Conservation (phyloP, 2,888 invertebrate species). For the Ophion slaviceki region DNA sequence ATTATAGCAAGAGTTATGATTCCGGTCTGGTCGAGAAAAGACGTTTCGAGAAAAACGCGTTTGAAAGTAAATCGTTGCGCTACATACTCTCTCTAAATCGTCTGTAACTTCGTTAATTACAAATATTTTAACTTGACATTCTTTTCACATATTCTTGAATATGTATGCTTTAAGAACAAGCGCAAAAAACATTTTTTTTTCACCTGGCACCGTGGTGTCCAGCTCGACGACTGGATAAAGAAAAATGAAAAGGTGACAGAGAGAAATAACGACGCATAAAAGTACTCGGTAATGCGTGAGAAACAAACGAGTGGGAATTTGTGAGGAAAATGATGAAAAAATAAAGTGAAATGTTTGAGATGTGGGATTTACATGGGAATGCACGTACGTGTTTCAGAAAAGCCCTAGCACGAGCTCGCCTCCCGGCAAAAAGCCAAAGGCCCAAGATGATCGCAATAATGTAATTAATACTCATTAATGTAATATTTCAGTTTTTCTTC, state of each 20-base stretch:
- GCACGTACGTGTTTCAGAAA: slow-evolving; percentile 83
- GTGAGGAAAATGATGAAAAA: slow-evolving; percentile 57
- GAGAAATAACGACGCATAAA: slow-evolving; percentile 20
- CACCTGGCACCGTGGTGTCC: no score
- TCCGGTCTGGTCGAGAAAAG: no score
- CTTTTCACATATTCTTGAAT: no score
- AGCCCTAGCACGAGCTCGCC: slow-evolving; percentile 82
- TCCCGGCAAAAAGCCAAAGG: slow-evolving; percentile 83
- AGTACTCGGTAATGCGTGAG: slow-evolving; percentile 33
- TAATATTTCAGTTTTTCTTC: slow-evolving; percentile 76
- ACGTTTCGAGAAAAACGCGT: no score
- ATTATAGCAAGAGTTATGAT: no score
- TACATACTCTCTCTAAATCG: no score
- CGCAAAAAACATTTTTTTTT: no score
- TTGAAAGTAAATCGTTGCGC: no score
- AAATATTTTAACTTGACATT: no score
- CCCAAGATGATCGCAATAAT: slow-evolving; percentile 82
- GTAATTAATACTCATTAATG: slow-evolving; percentile 83
- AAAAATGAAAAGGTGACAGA: slow-evolving; percentile 32
- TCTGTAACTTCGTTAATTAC: no score
- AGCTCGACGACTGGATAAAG: slow-evolving; percentile 22
- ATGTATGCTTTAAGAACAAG: no score
- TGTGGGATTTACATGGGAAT: slow-evolving; percentile 77
- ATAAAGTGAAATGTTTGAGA: slow-evolving; percentile 69
- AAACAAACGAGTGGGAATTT: slow-evolving; percentile 56